phyloP scores from a whole-genome alignment of 2,888 invertebrate species.

The Tetropium fuscum region DNA sequence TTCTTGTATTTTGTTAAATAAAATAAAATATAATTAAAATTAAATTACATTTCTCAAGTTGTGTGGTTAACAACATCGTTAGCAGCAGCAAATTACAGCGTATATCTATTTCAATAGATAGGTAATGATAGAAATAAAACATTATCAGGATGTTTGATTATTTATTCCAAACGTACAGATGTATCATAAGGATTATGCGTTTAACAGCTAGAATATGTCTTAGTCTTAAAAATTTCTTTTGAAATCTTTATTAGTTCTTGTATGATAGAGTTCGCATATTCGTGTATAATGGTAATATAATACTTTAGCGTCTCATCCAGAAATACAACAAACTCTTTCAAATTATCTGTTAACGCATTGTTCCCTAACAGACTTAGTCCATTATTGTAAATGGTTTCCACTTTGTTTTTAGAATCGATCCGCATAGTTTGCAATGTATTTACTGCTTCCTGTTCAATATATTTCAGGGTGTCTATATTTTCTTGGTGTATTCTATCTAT shows the following conservation, averaged over 20 bases:
- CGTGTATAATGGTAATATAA: neutral
- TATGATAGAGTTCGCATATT: neutral
- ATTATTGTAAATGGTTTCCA: constrained; percentile 3
- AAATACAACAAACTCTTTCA: constrained; percentile 13
- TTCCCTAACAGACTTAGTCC: neutral
- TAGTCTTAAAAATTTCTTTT: too few species aligned
- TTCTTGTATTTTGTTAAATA: too few species aligned
- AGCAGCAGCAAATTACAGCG: too few species aligned
- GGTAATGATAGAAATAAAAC: too few species aligned
- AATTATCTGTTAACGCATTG: neutral
- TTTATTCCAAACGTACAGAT: too few species aligned
- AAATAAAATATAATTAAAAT: too few species aligned
- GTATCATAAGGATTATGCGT: too few species aligned
- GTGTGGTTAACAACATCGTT: too few species aligned
- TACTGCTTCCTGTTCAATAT: constrained; percentile 7
- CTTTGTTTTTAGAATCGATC: constrained; percentile 4
- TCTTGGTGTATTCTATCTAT: constrained; percentile 4
- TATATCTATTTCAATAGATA: too few species aligned
- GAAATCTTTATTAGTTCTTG: neutral
- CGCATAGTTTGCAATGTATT: neutral
- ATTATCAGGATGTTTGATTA: too few species aligned
- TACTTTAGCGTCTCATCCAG: constrained; percentile 4
- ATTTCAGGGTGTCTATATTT: neutral
- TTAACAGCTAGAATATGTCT: too few species aligned
- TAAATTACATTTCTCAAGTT: too few species aligned